Base-by-base conservation (phyloP, 2,888 invertebrate species). In the Hylaea fasciaria region DNA sequence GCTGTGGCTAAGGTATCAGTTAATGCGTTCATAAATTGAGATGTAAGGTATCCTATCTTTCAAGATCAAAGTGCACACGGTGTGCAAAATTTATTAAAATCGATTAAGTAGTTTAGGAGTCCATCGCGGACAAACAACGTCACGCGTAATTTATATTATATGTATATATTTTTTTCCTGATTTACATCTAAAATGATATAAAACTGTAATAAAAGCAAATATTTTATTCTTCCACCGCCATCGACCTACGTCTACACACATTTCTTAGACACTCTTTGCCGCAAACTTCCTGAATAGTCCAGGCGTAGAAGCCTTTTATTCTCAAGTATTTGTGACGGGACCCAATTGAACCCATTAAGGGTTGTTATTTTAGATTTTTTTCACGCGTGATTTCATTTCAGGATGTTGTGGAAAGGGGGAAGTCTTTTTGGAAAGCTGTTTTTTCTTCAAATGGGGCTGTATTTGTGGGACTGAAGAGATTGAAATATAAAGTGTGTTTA, bases 331-430 rank as follows among this genome's bases (percentile, higher is more conserved):
- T 41, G 16, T 0, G 45, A 53, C 32, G 54, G 57, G n/a, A 37
- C 37, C 12, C 37, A 57, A 8, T 55, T 57, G 11, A 43, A 37
- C 13, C 43, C 9, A 43, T 16, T 41, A 17, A 12, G 43, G 43
- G 17, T 17, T 43, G 43, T 44, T 44, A 44, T 44, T 44, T 29
- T 47, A 32, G 32, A 47, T 14, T 16, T 32, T n/a, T 29, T 35
- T 35, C 47, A 35, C 29, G 32, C 16, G 47, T 47, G 35, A 35
- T 47, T 29, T 14, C n/a, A 49, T 49, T 49, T 17, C 22, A 49
- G 44, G 22, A 44, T 44, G 44, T 44, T 44, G 5, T 22, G 43
- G 43, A 43, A 17, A 43, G 43, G 43, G 17, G 32, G 32, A 1
- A 28, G 11, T 43, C 14, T 35, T 35, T 37, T 37, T n/a, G 12